Evolutionary conservation across 2,888 invertebrate species (phyloP), one percentile per base, ranked within the genome.

Genomic region (Trachelus troglodyta): DNA sequence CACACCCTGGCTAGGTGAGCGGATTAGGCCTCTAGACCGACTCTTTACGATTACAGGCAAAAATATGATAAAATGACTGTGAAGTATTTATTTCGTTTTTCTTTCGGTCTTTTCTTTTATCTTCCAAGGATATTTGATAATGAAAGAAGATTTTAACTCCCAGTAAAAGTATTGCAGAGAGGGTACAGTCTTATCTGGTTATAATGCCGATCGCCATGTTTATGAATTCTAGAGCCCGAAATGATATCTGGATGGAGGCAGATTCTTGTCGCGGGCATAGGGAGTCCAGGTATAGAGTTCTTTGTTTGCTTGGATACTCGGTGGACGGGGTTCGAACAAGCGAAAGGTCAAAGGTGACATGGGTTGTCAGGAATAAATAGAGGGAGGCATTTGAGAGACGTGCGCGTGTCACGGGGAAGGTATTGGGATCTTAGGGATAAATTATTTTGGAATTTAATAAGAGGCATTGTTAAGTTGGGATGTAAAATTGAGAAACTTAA

Each of bases 1-100:
- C 83, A 83, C 83, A 83, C 81, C 84, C 81, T 77, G 77, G 74
- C 81, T 40, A 79, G 73, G 79, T 56, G 56, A 56, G 56, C 56
- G 56, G 56, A 56, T 56, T 56, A 56, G 23, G 23, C 56, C 23
- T 56, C 56, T 56, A 23, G 56, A 56, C 56, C 9, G 56, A 6
- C 2, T 56, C 23, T 56, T 23, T 56, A 56, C 56, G 23, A 23
- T 56, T 56, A 56, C 56, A 23, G 23, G 9, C 56, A 56, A 56
- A 56, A 56, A 56, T 56, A 23, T 23, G 2, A 23, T 56, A 56
- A 23, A 56, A 23, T 56, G 6, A 56, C 23, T 23, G 23, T 56
- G 23, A 23, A 9, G 15, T 56, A 9, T 23, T 56, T 56, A 9
- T 56, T 56, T 56, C 35, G 35, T 11, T 15, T 23, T 56, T 15